Base-by-base conservation (phyloP, 2,888 invertebrate genomes). In the Chouioia cunea region DNA sequence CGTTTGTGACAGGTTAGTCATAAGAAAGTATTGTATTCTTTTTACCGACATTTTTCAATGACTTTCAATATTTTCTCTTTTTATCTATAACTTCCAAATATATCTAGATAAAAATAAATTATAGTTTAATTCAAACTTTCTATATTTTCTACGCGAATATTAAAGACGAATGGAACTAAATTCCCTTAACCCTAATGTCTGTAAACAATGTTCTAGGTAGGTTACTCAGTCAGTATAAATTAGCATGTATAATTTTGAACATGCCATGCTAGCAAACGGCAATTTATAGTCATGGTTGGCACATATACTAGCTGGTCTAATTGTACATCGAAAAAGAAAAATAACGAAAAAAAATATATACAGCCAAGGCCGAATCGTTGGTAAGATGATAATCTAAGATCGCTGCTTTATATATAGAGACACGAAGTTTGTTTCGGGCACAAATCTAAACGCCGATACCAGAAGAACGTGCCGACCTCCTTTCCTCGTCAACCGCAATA, bases 381-480 rank as follows among this genome's bases (percentile, higher is more conserved):
- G 44, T 18, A 44, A n/a, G 46, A 52, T 47, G 47, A 56, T 54
- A 44, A 20, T 65, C 46, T 18, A 16, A 20, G 18, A 4, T 23
- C n/a, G 27, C 4, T 36, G n/a, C n/a, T 63, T 18, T 43, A 8
- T 22, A 6, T 47, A n/a, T 48, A 44, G 23, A n/a, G 23, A 16
- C 14, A 20, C 10, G 47, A 12, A 58, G 23, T 60, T 63, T 43
- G 44, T 18, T 27, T 27, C n/a, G 44, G 36, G 44, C 15, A 16
- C 58, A 67, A 71, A 60, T 71, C 27, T 52, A 53, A 66, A 62
- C 43, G 66, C 53, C 63, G 53, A 71, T 65, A 71, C 46, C 57
- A 66, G 65, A 63, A n/a, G 23, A 18, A 18, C n/a, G 56, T 18
- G n/a, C 16, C 8, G 36, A 2, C 20, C 16, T 4, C 6, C 18